phyloP scores from a whole-genome alignment of 2,888 invertebrate genomes.

The Cataglyphis albicans region DNA sequence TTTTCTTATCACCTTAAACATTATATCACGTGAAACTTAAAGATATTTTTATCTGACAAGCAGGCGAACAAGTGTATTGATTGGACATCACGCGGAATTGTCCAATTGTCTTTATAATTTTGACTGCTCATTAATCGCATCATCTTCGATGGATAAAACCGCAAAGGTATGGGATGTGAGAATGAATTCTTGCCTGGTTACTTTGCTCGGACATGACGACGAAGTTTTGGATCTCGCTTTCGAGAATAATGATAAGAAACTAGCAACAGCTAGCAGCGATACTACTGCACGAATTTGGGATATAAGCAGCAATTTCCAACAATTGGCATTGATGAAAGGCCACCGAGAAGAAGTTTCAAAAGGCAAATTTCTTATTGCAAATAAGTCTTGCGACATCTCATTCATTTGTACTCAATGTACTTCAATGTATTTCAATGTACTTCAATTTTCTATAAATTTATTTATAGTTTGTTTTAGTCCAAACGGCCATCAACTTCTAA shows the following conservation, averaged over 20 bases:
- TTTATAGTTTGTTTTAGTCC: slow-evolving; percentile 92
- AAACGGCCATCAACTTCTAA: slow-evolving; percentile 90
- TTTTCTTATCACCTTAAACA: background rate
- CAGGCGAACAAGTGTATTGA: slow-evolving; percentile 88
- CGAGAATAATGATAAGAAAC: slow-evolving; percentile 90
- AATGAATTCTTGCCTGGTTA: slow-evolving; percentile 87
- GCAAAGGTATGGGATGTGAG: slow-evolving; percentile 91
- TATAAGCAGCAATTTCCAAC: slow-evolving; percentile 87
- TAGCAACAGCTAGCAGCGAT: slow-evolving; percentile 93
- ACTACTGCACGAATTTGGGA: slow-evolving; percentile 92
- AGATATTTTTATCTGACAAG: background rate
- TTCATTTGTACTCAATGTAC: background rate
- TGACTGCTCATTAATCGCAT: slow-evolving; percentile 89
- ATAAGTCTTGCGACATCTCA: background rate
- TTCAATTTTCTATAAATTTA: background rate
- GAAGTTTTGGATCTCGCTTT: slow-evolving; percentile 93
- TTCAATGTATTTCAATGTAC: background rate
- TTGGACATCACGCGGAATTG: slow-evolving; percentile 90
- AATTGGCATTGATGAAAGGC: slow-evolving; percentile 89
- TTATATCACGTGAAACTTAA: background rate
- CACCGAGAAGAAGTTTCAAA: slow-evolving; percentile 91
- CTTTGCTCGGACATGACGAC: slow-evolving; percentile 89
- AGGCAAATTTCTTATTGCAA: slow-evolving; percentile 80
- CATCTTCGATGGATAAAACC: slow-evolving; percentile 91
- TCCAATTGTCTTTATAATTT: slow-evolving; percentile 91